Evolutionary conservation across 2,888 invertebrate species (phyloP).

Genomic region (Diploptera punctata): DNA sequence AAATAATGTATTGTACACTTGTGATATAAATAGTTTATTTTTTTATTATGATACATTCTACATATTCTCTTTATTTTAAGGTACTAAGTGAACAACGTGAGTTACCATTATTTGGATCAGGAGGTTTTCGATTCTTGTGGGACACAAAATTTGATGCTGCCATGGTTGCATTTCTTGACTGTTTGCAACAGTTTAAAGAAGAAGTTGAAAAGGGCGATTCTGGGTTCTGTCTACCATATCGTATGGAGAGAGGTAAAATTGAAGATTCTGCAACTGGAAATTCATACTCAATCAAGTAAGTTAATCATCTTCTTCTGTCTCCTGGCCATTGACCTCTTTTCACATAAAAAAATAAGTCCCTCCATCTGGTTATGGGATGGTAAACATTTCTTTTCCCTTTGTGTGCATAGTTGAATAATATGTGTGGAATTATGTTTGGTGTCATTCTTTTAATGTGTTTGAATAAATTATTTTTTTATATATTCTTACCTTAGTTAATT

Average conservation of each 20-base stretch:
- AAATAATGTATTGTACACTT: too few relatives aligned
- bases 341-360: too few relatives aligned
- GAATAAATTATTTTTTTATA: too few relatives aligned
- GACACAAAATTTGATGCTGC: slow-evolving; percentile 91
- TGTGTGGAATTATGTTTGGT: too few relatives aligned
- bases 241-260: slow-evolving; percentile 92
- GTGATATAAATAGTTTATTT: too few relatives aligned
- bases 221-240: slow-evolving; percentile 89
- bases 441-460: too few relatives aligned
- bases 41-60: too few relatives aligned
- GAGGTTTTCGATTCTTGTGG: slow-evolving; percentile 94
- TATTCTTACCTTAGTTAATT: too few relatives aligned
- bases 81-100: slow-evolving; percentile 76
- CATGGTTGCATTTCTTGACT: slow-evolving; percentile 97
- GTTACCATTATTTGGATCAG: slow-evolving; percentile 86
- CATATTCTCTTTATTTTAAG: slow-evolving; percentile 46
- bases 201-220: slow-evolving; percentile 89
- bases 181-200: slow-evolving; percentile 93
- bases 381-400: too few relatives aligned
- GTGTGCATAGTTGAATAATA: too few relatives aligned
- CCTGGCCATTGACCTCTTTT: too few relatives aligned
- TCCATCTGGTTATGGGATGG: too few relatives aligned
- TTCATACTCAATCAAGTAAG: slow-evolving; percentile 89
- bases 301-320: slow-evolving; percentile 27
- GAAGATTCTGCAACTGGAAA: slow-evolving; percentile 87